A percentile compares a stretch with the other conserved stretches of the same genome.
Evolutionary conservation across 2,113 vertebrate genomes (phyloP).

Genomic region (Crotalus tigris): DNA sequence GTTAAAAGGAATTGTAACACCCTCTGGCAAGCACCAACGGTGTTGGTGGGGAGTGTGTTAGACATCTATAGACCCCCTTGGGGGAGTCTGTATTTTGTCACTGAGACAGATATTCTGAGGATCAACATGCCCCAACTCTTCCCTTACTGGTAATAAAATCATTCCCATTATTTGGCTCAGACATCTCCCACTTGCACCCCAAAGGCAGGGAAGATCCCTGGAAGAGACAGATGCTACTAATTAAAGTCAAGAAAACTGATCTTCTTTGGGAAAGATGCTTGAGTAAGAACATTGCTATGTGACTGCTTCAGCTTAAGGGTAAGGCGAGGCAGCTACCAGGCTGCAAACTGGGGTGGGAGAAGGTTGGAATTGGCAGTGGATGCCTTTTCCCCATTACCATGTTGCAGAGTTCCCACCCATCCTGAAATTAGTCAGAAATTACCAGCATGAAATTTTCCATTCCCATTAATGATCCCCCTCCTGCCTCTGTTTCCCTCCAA

Average conservation of each 20-base stretch:
- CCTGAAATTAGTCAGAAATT: neutral
- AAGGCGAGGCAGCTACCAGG: neutral
- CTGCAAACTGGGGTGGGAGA: neutral
- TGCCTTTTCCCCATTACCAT: neutral
- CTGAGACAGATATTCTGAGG: conserved; percentile 36
- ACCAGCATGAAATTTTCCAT: neutral
- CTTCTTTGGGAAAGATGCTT: conserved; percentile 13
- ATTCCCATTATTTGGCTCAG: conserved; percentile 3
- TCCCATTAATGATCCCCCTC: neutral
- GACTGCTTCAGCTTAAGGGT: conserved; percentile 19
- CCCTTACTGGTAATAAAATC: conserved; percentile 8
- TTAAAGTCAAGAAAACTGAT: neutral
- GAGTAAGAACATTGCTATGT: neutral
- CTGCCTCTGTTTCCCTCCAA: neutral
- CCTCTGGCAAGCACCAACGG: neutral
- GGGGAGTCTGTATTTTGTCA: neutral
- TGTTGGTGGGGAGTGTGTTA: neutral
- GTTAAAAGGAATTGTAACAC: neutral
- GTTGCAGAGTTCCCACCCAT: neutral
- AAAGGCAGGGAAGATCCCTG: conserved; percentile 41
- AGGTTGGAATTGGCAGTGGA: neutral
- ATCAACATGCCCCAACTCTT: conserved; percentile 42
- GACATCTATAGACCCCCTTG: neutral
- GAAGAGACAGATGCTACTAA: conserved; percentile 21
- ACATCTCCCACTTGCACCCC: conserved; percentile 34